These are phyloP conservation scores for Heteropelma amictum DNA, from an alignment of 2,888 invertebrate species.

Conservation along the genomic window DNA sequence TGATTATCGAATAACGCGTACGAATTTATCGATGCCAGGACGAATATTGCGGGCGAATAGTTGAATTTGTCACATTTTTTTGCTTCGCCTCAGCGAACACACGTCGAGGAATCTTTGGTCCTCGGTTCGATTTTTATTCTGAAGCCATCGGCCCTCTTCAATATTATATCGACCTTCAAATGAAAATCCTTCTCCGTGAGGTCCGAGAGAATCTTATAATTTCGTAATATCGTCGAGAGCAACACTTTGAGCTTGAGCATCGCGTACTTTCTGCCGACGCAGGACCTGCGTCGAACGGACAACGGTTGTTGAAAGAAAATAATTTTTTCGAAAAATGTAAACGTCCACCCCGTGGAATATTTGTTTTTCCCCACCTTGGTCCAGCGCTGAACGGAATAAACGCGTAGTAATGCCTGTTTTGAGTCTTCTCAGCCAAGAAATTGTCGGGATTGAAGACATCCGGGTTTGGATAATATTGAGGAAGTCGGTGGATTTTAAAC, in stretches of 20 bases:
- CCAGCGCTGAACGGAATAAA: constrained; percentile 91
- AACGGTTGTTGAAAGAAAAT: not conserved
- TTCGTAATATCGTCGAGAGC: constrained; percentile 86
- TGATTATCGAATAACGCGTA: not conserved
- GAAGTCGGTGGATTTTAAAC: constrained; percentile 85
- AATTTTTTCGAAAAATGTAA: not conserved
- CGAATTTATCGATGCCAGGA: constrained; percentile 30
- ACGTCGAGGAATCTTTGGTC: constrained; percentile 69
- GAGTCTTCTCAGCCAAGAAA: constrained; percentile 89
- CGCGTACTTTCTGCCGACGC: constrained; percentile 87
- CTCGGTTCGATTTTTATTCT: constrained; percentile 85
- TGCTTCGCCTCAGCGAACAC: not conserved
- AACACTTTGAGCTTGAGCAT: constrained; percentile 89
- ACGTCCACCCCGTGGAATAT: not conserved
- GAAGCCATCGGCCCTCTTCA: constrained; percentile 88
- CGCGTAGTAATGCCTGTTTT: constrained; percentile 88
- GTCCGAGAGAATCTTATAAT: constrained; percentile 85
- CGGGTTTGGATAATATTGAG: constrained; percentile 87
- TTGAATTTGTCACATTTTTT: not conserved
- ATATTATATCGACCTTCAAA: constrained; percentile 87
- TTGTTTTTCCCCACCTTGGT: constrained; percentile 79
- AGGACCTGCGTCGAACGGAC: no score
- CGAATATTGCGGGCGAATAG: not conserved
- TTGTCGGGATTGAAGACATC: constrained; percentile 90
- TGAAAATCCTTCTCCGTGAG: constrained; percentile 84